A percentile compares a stretch with the other conserved stretches of the same genome.
phyloP scores from a whole-genome alignment of 2,113 vertebrate species.

The Chloroceryle aenea region DNA sequence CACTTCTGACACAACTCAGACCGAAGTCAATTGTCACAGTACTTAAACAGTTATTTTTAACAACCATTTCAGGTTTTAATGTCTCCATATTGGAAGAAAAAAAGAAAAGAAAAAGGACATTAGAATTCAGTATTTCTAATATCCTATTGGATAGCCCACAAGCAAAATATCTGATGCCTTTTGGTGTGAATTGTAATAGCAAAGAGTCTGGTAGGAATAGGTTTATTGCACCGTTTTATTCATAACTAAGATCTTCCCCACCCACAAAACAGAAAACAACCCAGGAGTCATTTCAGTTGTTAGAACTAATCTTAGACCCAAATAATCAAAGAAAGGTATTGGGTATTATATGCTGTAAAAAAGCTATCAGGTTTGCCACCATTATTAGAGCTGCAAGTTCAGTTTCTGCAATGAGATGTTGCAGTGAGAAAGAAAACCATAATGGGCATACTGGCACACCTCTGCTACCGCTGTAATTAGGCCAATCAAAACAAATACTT shows the following conservation, averaged over 20 bases:
- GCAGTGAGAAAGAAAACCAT: neutral
- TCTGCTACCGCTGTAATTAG: neutral
- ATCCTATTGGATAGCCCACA: neutral
- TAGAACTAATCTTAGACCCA: neutral
- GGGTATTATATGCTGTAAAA: neutral
- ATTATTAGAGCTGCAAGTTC: neutral
- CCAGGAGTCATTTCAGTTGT: neutral
- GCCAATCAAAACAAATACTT: conserved; percentile 47
- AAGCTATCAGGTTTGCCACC: neutral
- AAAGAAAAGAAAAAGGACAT: neutral
- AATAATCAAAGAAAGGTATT: neutral
- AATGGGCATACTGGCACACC: neutral
- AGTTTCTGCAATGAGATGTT: neutral
- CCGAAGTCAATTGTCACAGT: neutral
- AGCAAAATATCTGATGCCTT: neutral
- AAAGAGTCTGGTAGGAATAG: neutral
- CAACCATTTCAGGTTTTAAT: neutral
- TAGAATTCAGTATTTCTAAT: neutral
- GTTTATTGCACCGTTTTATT: neutral
- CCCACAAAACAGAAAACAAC: neutral
- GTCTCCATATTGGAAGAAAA: neutral
- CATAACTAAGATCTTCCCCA: neutral
- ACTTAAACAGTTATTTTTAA: neutral
- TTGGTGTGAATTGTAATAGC: neutral
- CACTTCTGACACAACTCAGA: neutral